phyloP scores from a whole-genome alignment of 2,113 vertebrate species.

The Tupaia tana region DNA sequence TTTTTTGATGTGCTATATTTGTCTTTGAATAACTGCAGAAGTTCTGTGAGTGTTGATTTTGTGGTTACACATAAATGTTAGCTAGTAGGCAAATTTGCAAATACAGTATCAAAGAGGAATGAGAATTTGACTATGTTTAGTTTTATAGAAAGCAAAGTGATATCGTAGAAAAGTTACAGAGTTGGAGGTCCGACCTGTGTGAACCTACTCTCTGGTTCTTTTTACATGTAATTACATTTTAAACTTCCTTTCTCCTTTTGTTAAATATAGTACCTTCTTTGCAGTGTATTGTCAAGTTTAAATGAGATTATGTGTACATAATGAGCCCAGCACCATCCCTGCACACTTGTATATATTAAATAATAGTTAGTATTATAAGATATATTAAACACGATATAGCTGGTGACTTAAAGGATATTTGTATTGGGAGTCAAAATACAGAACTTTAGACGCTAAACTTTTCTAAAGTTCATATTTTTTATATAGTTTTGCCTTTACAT shows the following conservation, averaged over 20 bases:
- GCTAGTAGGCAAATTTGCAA: neutral
- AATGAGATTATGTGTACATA: neutral
- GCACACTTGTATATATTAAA: neutral
- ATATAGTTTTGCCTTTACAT: constrained; percentile 1
- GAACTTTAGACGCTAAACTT: constrained; percentile 18
- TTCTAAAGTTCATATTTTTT: neutral
- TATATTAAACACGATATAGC: neutral
- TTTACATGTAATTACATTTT: neutral
- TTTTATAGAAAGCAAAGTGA: neutral
- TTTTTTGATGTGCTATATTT: rapidly evolving
- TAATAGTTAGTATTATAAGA: neutral
- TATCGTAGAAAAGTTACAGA: neutral
- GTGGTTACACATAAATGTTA: neutral
- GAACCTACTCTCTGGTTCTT: neutral
- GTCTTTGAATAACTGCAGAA: neutral
- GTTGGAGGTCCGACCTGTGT: neutral
- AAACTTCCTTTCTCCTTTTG: constrained; percentile 10
- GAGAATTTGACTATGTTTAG: neutral
- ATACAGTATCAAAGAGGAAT: neutral
- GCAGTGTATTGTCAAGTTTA: neutral
- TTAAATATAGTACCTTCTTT: neutral
- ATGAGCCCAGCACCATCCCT: neutral
- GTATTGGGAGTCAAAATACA: neutral
- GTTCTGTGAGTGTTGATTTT: neutral
- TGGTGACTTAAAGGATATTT: constrained; percentile 1